Percentiles rank a stretch among this genome's conserved stretches.
phyloP scores from a whole-genome alignment of 1,140 invertebrate genomes.

The Geopemphigus sp. region DNA sequence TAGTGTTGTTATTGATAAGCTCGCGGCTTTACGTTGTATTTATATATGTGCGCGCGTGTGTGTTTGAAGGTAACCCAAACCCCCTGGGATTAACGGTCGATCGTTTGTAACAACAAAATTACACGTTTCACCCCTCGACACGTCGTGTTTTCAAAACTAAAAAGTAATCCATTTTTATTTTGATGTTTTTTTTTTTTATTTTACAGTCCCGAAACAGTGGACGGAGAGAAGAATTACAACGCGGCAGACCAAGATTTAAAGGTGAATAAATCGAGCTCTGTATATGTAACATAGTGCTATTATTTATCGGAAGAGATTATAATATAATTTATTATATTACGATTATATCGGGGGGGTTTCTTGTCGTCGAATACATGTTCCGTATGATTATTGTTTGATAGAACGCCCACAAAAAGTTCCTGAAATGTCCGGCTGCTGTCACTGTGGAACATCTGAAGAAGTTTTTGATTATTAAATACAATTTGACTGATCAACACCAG shows the following conservation, averaged over 20 bases:
- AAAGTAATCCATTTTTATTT: constrained; percentile 31
- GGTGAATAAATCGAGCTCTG: constrained; percentile 16
- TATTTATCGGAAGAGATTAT: too few species aligned
- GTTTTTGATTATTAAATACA: constrained; percentile 82
- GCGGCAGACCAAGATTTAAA: constrained; percentile 5
- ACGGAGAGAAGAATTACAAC: neutral
- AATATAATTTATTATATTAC: too few species aligned
- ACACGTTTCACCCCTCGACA: constrained; percentile 20
- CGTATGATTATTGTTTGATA: constrained; percentile 47
- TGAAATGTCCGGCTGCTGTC: constrained; percentile 86
- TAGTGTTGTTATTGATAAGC: constrained; percentile 12
- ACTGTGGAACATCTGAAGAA: constrained; percentile 84
- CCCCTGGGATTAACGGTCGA: neutral
- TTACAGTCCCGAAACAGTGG: constrained; percentile 1
- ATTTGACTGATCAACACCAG: constrained; percentile 59
- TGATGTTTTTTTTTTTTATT: neutral
- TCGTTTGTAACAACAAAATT: constrained; percentile 44
- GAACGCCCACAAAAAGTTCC: constrained; percentile 61
- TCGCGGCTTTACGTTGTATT: neutral
- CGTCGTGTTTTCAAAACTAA: constrained; percentile 16
- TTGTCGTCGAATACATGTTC: too few species aligned
- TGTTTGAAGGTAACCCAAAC: too few species aligned
- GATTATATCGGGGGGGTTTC: too few species aligned
- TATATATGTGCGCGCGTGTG: neutral
- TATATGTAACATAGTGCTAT: neutral